A percentile compares a stretch with the other conserved stretches of the same genome.
Conservation (phyloP, 1,140 invertebrate genomes). For the Magallana angulata region DNA sequence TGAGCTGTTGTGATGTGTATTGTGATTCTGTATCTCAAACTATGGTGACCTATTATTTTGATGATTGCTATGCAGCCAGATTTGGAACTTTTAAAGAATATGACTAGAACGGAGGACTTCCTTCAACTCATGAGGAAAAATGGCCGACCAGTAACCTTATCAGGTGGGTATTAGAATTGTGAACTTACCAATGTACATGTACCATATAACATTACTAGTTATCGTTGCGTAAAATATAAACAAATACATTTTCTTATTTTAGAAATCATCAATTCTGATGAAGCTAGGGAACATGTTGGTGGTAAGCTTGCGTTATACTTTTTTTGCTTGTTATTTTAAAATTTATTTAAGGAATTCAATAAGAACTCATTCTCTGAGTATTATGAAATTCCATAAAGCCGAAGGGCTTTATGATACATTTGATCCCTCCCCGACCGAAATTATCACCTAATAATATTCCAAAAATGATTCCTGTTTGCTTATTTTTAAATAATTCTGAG, state of each 20-base stretch:
- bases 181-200: no score
- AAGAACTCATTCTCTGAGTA: no score
- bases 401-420: no score
- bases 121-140: not conserved
- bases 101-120: not conserved
- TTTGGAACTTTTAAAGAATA: not conserved
- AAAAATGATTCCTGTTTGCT: no score
- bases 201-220: no score
- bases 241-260: not conserved
- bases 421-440: no score
- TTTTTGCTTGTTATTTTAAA: not conserved
- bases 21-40: not conserved
- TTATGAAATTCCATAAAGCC: no score
- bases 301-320: not conserved
- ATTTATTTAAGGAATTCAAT: no score
- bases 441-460: no score
- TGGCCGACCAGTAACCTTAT: not conserved
- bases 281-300: not conserved
- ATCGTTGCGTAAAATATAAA: no score
- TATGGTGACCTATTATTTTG: no score
- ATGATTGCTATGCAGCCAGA: not conserved
- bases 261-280: not conserved
- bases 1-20: not conserved
- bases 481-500: no score
- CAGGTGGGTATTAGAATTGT: not conserved